These are phyloP conservation scores for Chromis chromis DNA, from an alignment of 2,797 vertebrate genomes.

Conservation along the genomic window DNA sequence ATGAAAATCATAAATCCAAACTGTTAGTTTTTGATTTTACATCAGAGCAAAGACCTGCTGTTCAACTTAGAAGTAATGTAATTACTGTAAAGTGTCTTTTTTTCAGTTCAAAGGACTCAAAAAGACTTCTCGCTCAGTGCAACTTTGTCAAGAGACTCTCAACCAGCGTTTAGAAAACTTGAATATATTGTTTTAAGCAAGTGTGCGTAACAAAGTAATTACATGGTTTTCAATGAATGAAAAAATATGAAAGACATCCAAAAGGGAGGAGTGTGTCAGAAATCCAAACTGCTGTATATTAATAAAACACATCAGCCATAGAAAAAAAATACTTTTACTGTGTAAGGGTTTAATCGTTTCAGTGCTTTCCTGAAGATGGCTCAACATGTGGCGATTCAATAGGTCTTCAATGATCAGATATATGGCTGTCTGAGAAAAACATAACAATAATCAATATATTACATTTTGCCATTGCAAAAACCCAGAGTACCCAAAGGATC, in stretches of 20 bases:
- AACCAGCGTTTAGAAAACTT: slow-evolving; percentile 28
- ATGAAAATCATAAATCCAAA: too few relatives aligned
- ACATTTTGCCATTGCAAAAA: too few relatives aligned
- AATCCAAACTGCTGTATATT: slow-evolving; percentile 11
- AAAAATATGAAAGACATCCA: slow-evolving; percentile 21
- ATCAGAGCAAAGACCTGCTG: too few relatives aligned
- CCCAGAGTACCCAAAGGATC: too few relatives aligned
- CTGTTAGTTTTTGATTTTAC: too few relatives aligned
- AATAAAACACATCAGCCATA: slow-evolving; percentile 7
- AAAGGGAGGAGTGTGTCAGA: slow-evolving; percentile 2
- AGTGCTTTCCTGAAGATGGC: background rate
- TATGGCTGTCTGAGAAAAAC: background rate
- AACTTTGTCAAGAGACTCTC: slow-evolving; percentile 16
- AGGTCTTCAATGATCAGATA: background rate
- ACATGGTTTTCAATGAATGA: slow-evolving; percentile 26
- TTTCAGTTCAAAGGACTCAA: slow-evolving; percentile 14
- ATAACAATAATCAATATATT: too few relatives aligned
- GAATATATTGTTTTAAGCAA: slow-evolving; percentile 17
- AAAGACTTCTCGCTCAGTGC: background rate
- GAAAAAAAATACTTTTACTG: background rate
- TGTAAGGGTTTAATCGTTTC: background rate
- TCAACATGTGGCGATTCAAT: background rate
- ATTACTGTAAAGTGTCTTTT: too few relatives aligned
- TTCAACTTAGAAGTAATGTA: too few relatives aligned
- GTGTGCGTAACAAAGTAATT: slow-evolving; percentile 21